Percentiles rank a stretch among this genome's conserved stretches.
Evolutionary conservation across 2,113 vertebrate species (phyloP).

Genomic region (Dryoscopus gambensis): DNA sequence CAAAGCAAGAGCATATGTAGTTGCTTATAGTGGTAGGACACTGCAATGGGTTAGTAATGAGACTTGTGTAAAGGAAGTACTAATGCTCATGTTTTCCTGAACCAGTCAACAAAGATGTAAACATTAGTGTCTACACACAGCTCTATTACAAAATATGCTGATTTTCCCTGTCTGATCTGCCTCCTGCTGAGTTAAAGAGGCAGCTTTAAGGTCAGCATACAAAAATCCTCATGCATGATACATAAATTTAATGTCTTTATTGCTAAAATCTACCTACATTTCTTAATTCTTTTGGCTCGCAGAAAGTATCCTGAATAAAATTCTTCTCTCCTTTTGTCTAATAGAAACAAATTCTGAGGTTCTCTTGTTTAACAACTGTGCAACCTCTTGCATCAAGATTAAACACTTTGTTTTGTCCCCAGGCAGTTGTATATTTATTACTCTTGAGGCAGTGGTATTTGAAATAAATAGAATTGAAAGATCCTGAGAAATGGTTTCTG

Average conservation of each 20-base stretch:
- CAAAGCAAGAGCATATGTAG: not conserved
- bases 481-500: conserved; percentile 66
- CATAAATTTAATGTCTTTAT: conserved; percentile 16
- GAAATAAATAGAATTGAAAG: conserved; percentile 72
- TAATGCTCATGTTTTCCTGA: not conserved
- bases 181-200: conserved; percentile 28
- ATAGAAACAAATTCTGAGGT: conserved; percentile 31
- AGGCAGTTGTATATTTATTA: conserved; percentile 70
- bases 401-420: conserved; percentile 71
- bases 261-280: conserved; percentile 27
- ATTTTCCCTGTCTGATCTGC: not conserved
- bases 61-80: not conserved
- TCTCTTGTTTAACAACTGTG: conserved; percentile 70
- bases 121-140: not conserved
- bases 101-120: not conserved
- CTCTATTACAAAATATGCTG: not conserved
- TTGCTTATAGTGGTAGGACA: not conserved
- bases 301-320: conserved; percentile 44
- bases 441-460: conserved; percentile 61
- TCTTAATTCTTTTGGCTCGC: conserved; percentile 36
- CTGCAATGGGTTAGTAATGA: not conserved
- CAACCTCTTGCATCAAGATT: conserved; percentile 70
- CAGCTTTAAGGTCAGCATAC: not conserved
- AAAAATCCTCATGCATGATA: conserved; percentile 3
- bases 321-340: conserved; percentile 38